Evolutionary conservation across 1,140 invertebrate species (phyloP).

Genomic region (Chymomyza costata): DNA sequence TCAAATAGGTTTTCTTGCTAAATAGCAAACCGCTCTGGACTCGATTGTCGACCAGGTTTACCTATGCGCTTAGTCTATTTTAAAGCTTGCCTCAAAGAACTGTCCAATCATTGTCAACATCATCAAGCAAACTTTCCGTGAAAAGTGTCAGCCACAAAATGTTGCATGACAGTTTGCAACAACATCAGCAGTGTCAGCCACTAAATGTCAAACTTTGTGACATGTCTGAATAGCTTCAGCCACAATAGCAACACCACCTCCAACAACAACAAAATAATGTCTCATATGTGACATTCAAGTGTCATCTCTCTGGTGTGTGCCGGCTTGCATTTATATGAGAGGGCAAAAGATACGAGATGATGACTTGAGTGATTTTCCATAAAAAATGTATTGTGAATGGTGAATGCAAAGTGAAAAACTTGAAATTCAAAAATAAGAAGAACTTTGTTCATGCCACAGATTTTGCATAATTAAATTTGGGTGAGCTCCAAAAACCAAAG

Average conservation of each 20-base stretch:
- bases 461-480: constrained; percentile 69
- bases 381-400: not conserved
- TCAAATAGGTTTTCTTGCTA: too few species aligned
- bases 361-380: constrained; percentile 58
- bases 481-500: constrained; percentile 17
- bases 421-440: constrained; percentile 18
- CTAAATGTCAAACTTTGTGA: constrained; percentile 70
- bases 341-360: constrained; percentile 45
- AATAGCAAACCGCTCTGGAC: too few species aligned
- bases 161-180: constrained; percentile 53
- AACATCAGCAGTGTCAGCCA: constrained; percentile 47
- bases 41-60: too few species aligned
- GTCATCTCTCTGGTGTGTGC: constrained; percentile 58
- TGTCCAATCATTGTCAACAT: constrained; percentile 68
- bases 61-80: too few species aligned
- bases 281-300: constrained; percentile 71
- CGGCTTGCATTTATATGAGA: constrained; percentile 69
- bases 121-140: constrained; percentile 19
- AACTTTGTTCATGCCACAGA: constrained; percentile 5
- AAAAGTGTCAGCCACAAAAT: not conserved
- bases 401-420: constrained; percentile 30
- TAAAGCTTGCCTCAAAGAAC: constrained; percentile 34
- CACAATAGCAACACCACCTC: constrained; percentile 18
- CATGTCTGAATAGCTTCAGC: constrained; percentile 17
- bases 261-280: constrained; percentile 20